Conservation (phyloP, 2,888 invertebrate genomes). For the Nineta flava region DNA sequence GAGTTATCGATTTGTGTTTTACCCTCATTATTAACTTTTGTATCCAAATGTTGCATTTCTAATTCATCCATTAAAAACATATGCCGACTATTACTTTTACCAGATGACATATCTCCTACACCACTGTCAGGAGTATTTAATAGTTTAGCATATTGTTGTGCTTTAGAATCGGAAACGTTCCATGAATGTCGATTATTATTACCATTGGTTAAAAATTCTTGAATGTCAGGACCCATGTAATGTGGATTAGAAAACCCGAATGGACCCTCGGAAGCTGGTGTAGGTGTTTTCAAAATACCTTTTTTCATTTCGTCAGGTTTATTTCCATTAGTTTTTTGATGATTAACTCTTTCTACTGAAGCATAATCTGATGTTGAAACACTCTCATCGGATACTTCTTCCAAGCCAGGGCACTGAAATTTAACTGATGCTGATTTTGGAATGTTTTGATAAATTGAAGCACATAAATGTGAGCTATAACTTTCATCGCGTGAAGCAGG, state of each 20-base stretch:
- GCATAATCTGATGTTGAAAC: conserved; percentile 60
- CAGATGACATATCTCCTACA: conserved; percentile 30
- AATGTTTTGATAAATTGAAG: conserved; percentile 32
- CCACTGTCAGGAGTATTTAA: conserved; percentile 48
- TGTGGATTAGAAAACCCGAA: conserved; percentile 64
- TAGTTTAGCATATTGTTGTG: conserved; percentile 25
- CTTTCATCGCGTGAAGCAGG: conserved; percentile 34
- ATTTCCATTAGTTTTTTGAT: conserved; percentile 29
- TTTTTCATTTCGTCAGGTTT: conserved; percentile 25
- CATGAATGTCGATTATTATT: conserved; percentile 7
- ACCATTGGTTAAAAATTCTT: conserved; percentile 18
- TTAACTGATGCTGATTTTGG: conserved; percentile 41
- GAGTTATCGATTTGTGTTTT: conserved; percentile 7
- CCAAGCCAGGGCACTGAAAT: conserved; percentile 34
- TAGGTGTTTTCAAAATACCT: conserved; percentile 6
- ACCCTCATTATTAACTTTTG: conserved; percentile 11
- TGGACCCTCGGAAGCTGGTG: conserved; percentile 28
- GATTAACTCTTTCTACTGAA: conserved; percentile 50
- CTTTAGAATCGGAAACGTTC: conserved; percentile 11
- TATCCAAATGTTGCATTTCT: conserved; percentile 28
- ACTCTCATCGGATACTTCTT: conserved; percentile 36
- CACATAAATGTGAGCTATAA: conserved; percentile 35
- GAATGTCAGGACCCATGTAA: conserved; percentile 50
- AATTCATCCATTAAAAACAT: conserved; percentile 22
- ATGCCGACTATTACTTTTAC: conserved; percentile 21